A percentile compares a stretch with the other conserved stretches of the same genome.
Conservation (phyloP, 2,797 vertebrate species). For the Propithecus deckenii region DNA sequence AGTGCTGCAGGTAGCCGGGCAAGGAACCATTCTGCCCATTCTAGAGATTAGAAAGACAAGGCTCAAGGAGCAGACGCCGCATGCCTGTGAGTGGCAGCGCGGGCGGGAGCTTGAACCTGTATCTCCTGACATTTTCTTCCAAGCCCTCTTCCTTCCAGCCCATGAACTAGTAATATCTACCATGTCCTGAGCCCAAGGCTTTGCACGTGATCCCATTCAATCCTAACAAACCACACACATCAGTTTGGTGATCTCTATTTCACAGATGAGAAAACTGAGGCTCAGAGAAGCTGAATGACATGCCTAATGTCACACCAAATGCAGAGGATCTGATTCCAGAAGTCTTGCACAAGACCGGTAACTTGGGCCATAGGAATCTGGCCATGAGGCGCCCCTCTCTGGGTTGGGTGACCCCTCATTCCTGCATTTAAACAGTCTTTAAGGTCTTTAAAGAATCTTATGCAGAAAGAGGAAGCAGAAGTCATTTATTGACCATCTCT, state of each 20-base stretch:
- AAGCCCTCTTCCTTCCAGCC: not conserved
- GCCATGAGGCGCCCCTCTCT: not conserved
- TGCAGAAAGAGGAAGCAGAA: not conserved
- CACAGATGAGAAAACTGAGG: not conserved
- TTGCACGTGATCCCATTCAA: not conserved
- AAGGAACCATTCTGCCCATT: not conserved
- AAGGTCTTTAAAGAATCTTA: not conserved
- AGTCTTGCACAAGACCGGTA: not conserved
- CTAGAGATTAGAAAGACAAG: not conserved
- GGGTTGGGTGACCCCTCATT: not conserved
- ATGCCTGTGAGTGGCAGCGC: not conserved
- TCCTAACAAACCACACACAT: not conserved
- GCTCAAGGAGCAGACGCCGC: rapidly evolving
- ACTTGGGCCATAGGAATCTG: not conserved
- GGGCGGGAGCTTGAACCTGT: not conserved
- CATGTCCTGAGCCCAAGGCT: not conserved
- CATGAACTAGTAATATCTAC: rapidly evolving
- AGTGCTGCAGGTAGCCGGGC: not conserved
- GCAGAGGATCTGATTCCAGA: not conserved
- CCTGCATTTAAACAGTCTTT: not conserved
- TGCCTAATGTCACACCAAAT: not conserved
- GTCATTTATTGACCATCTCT: not conserved
- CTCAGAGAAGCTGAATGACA: not conserved
- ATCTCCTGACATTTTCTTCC: not conserved
- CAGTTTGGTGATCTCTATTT: rapidly evolving